These are phyloP conservation scores for Onychostoma macrolepis DNA, from an alignment of 2,113 vertebrate genomes.

Conservation along the genomic window DNA sequence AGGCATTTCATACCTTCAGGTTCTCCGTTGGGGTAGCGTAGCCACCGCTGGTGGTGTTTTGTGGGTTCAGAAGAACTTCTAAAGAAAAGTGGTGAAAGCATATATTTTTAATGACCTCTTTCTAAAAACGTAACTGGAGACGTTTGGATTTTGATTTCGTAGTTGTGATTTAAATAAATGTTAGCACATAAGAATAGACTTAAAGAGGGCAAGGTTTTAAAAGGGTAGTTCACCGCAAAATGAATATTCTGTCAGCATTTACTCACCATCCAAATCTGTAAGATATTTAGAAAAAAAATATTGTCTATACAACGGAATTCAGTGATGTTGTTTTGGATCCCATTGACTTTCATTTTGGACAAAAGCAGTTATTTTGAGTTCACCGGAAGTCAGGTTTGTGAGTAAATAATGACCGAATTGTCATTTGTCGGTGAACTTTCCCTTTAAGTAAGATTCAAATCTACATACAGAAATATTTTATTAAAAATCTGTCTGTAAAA, in stretches of 20 bases:
- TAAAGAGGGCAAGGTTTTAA: conserved; percentile 41
- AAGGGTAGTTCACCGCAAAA: background rate
- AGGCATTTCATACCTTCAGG: conserved; percentile 61
- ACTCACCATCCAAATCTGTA: background rate
- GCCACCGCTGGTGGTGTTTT: conserved; percentile 18
- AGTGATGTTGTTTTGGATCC: background rate
- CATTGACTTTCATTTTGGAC: background rate
- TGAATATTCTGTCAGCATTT: background rate
- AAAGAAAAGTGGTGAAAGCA: conserved; percentile 58
- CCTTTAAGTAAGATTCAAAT: background rate
- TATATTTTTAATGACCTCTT: conserved; percentile 74
- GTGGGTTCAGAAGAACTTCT: conserved; percentile 54
- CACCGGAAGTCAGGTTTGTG: background rate
- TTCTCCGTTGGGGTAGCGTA: conserved; percentile 55
- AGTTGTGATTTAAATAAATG: conserved; percentile 51
- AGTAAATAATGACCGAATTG: conserved; percentile 15
- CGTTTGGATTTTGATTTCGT: conserved; percentile 57
- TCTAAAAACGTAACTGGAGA: conserved; percentile 63
- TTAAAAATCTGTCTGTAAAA: conserved; percentile 62
- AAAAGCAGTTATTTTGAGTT: background rate
- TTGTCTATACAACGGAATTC: background rate
- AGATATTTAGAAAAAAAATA: background rate
- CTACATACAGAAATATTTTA: conserved; percentile 72
- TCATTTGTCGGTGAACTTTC: background rate
- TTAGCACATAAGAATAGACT: conserved; percentile 52